A percentile compares a stretch with the other conserved stretches of the same genome.
Conservation (phyloP, 2,113 vertebrate genomes). For the Hemichromis elongatus region DNA sequence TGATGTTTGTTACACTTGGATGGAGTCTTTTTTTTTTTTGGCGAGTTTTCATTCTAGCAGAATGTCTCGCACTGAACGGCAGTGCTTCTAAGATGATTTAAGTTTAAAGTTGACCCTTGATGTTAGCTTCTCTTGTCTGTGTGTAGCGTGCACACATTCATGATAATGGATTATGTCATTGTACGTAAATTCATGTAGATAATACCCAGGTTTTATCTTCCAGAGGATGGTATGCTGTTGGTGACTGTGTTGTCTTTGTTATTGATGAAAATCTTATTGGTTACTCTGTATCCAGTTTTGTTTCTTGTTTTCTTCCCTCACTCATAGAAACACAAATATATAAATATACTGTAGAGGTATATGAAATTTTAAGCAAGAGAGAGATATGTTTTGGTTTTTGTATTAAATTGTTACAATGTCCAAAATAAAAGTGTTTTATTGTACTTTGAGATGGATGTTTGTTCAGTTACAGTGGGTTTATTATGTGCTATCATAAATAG, state of each 20-base stretch:
- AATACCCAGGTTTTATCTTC: slow-evolving; percentile 30
- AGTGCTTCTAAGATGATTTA: not conserved
- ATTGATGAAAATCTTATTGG: slow-evolving; percentile 34
- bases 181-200: slow-evolving; percentile 42
- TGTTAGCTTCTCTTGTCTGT: slow-evolving; percentile 16
- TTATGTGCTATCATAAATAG: not conserved
- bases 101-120: slow-evolving; percentile 10
- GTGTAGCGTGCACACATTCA: slow-evolving; percentile 6
- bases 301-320: slow-evolving; percentile 5
- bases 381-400: slow-evolving; percentile 68
- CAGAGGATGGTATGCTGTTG: slow-evolving; percentile 19
- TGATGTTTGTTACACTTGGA: not conserved
- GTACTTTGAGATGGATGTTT: not conserved
- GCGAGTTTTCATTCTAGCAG: not conserved
- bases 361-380: slow-evolving; percentile 69
- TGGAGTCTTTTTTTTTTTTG: not conserved
- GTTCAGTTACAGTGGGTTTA: not conserved
- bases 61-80: not conserved
- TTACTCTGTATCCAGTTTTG: slow-evolving; percentile 44
- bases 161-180: slow-evolving; percentile 32
- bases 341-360: slow-evolving; percentile 73
- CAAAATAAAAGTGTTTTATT: not conserved
- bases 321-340: slow-evolving; percentile 68
- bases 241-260: slow-evolving; percentile 40
- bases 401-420: slow-evolving; percentile 77